Conservation (phyloP, 2,797 vertebrate species). For the Buphagus erythrorhynchus region DNA sequence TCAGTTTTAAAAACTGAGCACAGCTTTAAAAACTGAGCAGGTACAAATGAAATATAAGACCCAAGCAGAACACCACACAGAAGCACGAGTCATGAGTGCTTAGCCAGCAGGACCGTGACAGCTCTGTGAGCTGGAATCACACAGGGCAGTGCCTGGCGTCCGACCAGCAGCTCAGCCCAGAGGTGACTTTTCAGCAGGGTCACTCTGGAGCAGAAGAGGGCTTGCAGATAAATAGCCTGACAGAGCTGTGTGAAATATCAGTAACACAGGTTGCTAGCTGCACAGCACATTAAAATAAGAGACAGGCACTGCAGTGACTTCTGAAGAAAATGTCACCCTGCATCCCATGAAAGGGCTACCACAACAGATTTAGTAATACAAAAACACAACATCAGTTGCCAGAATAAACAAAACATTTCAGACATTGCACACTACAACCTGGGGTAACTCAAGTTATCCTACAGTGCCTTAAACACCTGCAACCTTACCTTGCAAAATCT, state of each 20-base stretch:
- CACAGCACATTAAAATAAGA: not conserved
- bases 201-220: not conserved
- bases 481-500: not conserved
- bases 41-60: not conserved
- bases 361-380: not conserved
- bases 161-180: not conserved
- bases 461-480: not conserved
- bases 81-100: not conserved
- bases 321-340: not conserved
- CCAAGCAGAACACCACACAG: not conserved
- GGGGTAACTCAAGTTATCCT: not conserved
- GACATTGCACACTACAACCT: not conserved
- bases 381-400: not conserved
- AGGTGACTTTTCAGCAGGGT: not conserved
- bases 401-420: not conserved
- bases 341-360: not conserved
- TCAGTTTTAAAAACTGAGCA: not conserved
- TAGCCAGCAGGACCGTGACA: not conserved
- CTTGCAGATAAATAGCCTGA: not conserved
- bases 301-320: not conserved
- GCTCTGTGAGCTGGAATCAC: not conserved
- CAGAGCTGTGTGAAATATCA: not conserved
- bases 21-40: not conserved
- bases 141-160: not conserved
- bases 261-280: not conserved